Percentiles rank a stretch among this genome's conserved stretches.
These are phyloP conservation scores for Meandrina meandrites DNA, from an alignment of 92 coral and sea anemone genomes.

Conservation along the genomic window DNA sequence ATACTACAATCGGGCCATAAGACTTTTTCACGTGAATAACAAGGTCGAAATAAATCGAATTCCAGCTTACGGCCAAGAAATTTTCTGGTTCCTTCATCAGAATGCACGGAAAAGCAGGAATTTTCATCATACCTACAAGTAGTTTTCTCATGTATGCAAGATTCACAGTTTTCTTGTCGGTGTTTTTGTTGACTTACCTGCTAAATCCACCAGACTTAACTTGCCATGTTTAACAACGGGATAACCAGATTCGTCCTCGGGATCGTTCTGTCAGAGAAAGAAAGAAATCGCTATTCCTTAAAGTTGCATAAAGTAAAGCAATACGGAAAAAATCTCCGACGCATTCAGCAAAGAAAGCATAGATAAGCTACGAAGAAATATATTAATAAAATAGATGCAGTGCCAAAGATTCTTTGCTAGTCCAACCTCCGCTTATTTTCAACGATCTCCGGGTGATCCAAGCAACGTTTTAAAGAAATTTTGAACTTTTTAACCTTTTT, in stretches of 20 bases:
- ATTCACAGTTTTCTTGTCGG: background rate
- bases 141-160: background rate
- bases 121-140: background rate
- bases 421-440: background rate
- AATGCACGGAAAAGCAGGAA: background rate
- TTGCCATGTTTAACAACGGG: constrained; percentile 87
- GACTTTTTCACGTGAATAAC: background rate
- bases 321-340: background rate
- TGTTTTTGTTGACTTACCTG: constrained; percentile 64
- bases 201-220: constrained; percentile 94
- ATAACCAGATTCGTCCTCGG: constrained; percentile 81
- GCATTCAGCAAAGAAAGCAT: background rate
- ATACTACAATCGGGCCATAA: background rate
- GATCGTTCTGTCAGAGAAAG: constrained; percentile 61
- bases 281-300: background rate
- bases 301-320: background rate
- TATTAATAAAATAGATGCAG: background rate
- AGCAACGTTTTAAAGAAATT: background rate
- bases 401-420: background rate
- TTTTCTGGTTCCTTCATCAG: background rate
- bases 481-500: background rate
- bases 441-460: background rate
- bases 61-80: background rate
- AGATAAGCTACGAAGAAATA: background rate
- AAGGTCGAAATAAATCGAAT: background rate